Conservation (phyloP, 2,113 vertebrate genomes). For the Polypterus senegalus region DNA sequence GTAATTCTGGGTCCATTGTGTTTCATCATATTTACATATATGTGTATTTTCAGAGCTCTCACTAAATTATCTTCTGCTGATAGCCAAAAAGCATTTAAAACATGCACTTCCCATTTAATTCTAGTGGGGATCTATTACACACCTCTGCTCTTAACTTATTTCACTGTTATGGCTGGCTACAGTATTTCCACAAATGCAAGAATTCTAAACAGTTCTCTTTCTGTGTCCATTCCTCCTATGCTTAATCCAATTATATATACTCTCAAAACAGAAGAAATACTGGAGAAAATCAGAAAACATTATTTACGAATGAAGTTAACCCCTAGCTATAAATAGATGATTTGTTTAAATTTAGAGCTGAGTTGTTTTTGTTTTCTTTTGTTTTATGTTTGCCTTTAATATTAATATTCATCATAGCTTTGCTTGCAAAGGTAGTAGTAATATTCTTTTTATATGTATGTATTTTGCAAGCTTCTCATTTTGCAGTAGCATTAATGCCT, state of each 20-base stretch:
- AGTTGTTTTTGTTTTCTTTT: no score
- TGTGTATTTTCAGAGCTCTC: constrained; percentile 12
- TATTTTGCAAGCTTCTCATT: no score
- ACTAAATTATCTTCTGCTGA: constrained; percentile 21
- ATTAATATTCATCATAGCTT: no score
- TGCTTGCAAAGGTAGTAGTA: no score
- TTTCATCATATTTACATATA: neutral
- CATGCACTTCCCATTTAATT: constrained; percentile 36
- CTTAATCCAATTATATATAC: constrained; percentile 30
- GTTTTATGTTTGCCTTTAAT: no score
- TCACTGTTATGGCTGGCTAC: constrained; percentile 8
- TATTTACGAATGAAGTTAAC: constrained; percentile 3
- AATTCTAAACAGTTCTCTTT: constrained; percentile 41
- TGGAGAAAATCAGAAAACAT: constrained; percentile 17
- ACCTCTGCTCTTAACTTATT: constrained; percentile 13
- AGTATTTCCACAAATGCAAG: constrained; percentile 25
- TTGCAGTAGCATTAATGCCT: no score
- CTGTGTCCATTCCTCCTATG: constrained; percentile 21
- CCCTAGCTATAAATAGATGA: no score
- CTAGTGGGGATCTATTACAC: constrained; percentile 32
- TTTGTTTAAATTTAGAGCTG: no score
- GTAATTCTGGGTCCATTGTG: neutral
- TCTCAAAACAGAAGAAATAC: constrained; percentile 26
- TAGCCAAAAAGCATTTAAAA: constrained; percentile 32
- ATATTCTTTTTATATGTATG: no score